Base-by-base conservation (phyloP, 2,888 invertebrate genomes). In the Furcula furcula region DNA sequence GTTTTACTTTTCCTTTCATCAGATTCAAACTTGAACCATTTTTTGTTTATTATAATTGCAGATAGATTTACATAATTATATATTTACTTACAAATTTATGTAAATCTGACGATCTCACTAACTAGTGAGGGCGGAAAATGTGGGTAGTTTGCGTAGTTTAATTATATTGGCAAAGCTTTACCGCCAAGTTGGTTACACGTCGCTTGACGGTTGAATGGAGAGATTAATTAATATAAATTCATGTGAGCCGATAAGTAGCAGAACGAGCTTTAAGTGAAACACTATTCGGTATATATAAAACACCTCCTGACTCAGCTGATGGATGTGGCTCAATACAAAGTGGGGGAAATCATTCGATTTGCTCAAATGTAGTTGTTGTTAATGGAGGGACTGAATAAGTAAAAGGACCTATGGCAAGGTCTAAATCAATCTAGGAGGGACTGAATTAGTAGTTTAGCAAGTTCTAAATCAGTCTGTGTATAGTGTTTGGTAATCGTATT, bases 201-300 rank as follows among this genome's bases (percentile, higher is more conserved):
- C 31, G 19, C 21, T 29, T 28, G 29, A 49, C 40, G 32, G 49
- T 48, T 42, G 48, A 55, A 48, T 52, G 47, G 43, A 57, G 48
- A 40, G 46, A 51, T 48, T 49, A 58, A 61, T 52, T 51, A 54
- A 42, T 44, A 49, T 44, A 50, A 58, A 58, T 62, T 55, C 40
- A 38, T 30, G 31, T 36, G 38, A 51, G 41, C 33, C 41, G 43
- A n/a, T n/a, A n/a, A n/a, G n/a, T n/a, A n/a, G n/a, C n/a, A n/a
- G n/a, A n/a, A n/a, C n/a, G 46, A 46, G 52, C 45, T 34, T 37
- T 39, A 38, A 47, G 34, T 31, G 21, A 21, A 46, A 36, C 41
- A 45, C 40, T 45, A 36, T 31, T 25, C 44, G 27, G 26, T 27
- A 36, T 39, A 46, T 10, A 40, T 29, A 12, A n/a, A n/a, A 26